Conservation (phyloP, 2,113 vertebrate species). For the Rhinogobius similis region DNA sequence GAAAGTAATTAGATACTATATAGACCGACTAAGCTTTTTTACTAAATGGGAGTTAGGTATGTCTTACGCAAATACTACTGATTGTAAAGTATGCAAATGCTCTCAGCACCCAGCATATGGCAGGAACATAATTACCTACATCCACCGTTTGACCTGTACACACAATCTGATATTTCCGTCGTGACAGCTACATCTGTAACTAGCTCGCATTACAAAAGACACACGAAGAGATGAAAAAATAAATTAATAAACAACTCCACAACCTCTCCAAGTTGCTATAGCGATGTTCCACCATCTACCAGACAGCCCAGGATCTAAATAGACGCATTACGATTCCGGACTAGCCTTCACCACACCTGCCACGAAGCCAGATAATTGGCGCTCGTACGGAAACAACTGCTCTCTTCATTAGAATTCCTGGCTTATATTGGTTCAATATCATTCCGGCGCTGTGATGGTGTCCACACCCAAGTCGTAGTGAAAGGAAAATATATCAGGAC, state of each 20-base stretch:
- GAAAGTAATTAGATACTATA: background rate
- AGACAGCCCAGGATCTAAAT: constrained; percentile 39
- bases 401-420: constrained; percentile 59
- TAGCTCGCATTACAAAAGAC: background rate
- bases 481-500: constrained; percentile 26
- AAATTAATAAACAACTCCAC: background rate
- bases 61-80: background rate
- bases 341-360: constrained; percentile 23
- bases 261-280: constrained; percentile 11
- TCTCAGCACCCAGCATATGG: constrained; percentile 8
- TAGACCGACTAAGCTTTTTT: too few relatives aligned
- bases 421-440: constrained; percentile 41
- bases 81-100: background rate
- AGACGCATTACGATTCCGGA: constrained; percentile 47
- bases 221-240: background rate
- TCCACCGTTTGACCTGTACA: constrained; percentile 30
- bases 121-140: constrained; percentile 24
- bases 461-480: constrained; percentile 16
- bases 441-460: constrained; percentile 23
- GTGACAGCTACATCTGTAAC: constrained; percentile 9
- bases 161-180: constrained; percentile 33
- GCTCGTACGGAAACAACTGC: constrained; percentile 33
- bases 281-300: constrained; percentile 9
- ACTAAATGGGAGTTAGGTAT: too few relatives aligned
- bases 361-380: constrained; percentile 54